Conservation (phyloP, 1,140 invertebrate genomes). For the Hyphantria cunea region DNA sequence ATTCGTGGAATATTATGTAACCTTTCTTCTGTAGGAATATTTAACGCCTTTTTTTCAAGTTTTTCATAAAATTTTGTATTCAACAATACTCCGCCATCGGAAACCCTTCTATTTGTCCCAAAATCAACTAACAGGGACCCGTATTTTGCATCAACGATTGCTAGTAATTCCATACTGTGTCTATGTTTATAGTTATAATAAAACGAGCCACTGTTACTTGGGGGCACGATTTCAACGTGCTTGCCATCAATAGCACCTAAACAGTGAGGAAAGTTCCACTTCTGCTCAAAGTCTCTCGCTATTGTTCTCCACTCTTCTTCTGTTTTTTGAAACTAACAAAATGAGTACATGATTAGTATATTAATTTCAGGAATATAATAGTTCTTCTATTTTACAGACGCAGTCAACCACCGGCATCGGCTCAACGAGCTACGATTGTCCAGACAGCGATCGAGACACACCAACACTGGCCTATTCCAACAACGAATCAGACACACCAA, state of each 20-base stretch:
- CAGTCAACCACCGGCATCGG: too few species aligned
- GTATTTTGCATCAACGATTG: conserved; percentile 20
- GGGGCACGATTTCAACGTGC: too few species aligned
- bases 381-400: too few species aligned
- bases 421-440: too few species aligned
- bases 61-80: conserved; percentile 13
- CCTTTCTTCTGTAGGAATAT: conserved; percentile 8
- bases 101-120: conserved; percentile 10
- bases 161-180: conserved; percentile 17
- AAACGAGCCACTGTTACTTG: not conserved
- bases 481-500: too few species aligned
- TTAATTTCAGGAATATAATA: not conserved
- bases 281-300: too few species aligned
- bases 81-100: conserved; percentile 2
- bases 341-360: not conserved
- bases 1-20: conserved; percentile 5
- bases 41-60: not conserved
- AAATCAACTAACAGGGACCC: conserved; percentile 6
- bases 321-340: conserved; percentile 11
- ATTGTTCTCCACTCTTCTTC: conserved; percentile 4
- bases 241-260: too few species aligned
- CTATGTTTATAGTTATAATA: conserved; percentile 7
- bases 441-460: too few species aligned
- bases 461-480: too few species aligned
- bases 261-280: too few species aligned